Evolutionary conservation across 1,140 invertebrate species (phyloP), one percentile per base, ranked within the genome.

Genomic region (Goniozus legneri): DNA sequence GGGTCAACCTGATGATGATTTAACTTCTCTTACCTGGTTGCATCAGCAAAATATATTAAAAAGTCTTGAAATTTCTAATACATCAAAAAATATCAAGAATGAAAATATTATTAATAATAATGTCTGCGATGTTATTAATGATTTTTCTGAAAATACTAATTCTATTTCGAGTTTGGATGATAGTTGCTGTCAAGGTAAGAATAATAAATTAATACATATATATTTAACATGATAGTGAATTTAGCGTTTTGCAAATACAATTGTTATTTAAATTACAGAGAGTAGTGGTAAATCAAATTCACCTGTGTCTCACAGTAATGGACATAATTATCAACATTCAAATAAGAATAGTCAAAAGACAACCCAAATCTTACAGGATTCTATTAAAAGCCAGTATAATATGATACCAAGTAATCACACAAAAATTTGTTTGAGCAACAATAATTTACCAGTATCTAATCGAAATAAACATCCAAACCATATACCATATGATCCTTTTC

Each of bases 21-120:
- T 97, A 20, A 94, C 91, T 2, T 88, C 88, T 47, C 76, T 97
- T 1, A 84, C 88, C 37, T 97, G 93, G 92, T 75, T 97, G 8
- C 92, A 94, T 67, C 90, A 95, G 69, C 87, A 84, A 58, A 93
- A 97, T 77, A 73, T 95, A 52, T 80, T 95, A 8, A 92, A 93
- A 79, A 85, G 86, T 79, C 65, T 73, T 43, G 62, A 76, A 36
- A 74, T 67, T 34, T 68, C 68, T 19, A 69, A 69, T 19, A 62
- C 69, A 8, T 50, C 69, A 6, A 73, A 73, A 42, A 56, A 42
- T 22, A 60, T 62, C 16, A 74, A 73, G 30, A 65, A 65, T 10
- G 66, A 74, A 14, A 69, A 70, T 30, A 50, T 64, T 19, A 39
- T 71, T 12, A 74, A 72, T 40, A 75, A 73, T 20, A 74, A 72